These are phyloP conservation scores for Germaria angustata DNA, from an alignment of 2,888 invertebrate species.

Conservation along the genomic window DNA sequence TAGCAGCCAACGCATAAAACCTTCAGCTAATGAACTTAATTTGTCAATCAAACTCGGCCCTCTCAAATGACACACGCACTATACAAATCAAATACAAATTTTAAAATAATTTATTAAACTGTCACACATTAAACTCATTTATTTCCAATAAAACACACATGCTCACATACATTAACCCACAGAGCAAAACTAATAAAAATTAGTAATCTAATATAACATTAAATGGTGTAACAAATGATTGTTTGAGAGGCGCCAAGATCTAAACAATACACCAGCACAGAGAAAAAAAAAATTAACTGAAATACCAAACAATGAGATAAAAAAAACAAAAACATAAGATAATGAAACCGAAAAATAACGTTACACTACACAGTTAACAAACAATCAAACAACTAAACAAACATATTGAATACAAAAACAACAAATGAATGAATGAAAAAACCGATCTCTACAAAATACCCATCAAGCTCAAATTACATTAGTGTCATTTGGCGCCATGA, in stretches of 20 bases:
- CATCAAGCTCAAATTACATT: conserved; percentile 68
- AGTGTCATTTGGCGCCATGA: conserved; percentile 70
- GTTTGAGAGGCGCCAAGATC: conserved; percentile 61
- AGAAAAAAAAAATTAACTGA: conserved; percentile 5
- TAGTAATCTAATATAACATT: conserved; percentile 65
- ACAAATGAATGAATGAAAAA: conserved; percentile 23
- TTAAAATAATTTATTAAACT: conserved; percentile 45
- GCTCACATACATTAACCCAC: conserved; percentile 22
- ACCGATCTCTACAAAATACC: conserved; percentile 42
- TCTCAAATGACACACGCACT: conserved; percentile 1
- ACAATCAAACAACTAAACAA: background rate
- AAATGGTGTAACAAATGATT: conserved; percentile 64
- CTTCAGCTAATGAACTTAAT: conserved; percentile 41
- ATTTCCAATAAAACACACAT: conserved; percentile 51
- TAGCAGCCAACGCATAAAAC: background rate
- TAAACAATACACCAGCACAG: conserved; percentile 52
- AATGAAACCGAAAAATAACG: conserved; percentile 37
- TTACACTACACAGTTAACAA: background rate
- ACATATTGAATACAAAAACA: background rate
- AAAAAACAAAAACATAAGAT: conserved; percentile 36
- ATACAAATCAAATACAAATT: conserved; percentile 23
- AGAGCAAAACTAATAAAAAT: conserved; percentile 49
- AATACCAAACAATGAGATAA: conserved; percentile 11
- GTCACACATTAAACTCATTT: conserved; percentile 64
- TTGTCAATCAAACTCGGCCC: conserved; percentile 39